Base-by-base conservation (phyloP, 2,113 vertebrate species). In the Psettodes erumei region DNA sequence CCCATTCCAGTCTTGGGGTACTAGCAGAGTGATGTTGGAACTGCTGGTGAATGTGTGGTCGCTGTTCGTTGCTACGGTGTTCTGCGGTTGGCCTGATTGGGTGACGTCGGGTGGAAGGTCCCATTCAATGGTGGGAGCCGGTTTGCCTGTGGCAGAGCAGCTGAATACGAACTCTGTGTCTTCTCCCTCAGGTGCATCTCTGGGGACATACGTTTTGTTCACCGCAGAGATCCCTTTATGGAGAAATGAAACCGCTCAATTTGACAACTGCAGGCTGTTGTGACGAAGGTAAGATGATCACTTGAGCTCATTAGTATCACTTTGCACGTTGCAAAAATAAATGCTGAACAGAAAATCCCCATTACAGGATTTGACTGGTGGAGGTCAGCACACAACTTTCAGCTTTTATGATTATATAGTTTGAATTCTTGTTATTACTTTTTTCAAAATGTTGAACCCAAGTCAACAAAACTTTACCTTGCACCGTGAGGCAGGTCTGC, bases 111-210 rank as follows among this genome's bases (percentile, higher is more conserved):
- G 8, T 4, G 61, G 13, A 35, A 15, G 2, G 5, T 16, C 30
- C 93, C 91, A 94, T 2, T 33, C 6, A 10, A 95, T 71, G 48
- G 53, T 50, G 0, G 94, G 93, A 8, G 85, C 61, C 18, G 93
- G 92, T 91, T 91, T 94, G 0, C 94, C 94, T 0, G 90, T 94
- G 10, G 88, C 91, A 5, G 88, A 85, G 87, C 94, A 95, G 53
- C 77, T 84, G 5, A 94, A 83, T 27, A 63, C 38, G 1, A 84
- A 74, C 18, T 65, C 3, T 10, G 3, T 2, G 5, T 28, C 19
- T 3, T 53, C n/a, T 0, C 28, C 9, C 0, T 15, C 23, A 0
- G 1, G 1, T 1, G 6, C 43, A 2, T 13, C 3, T 13, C 8
- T 48, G 51, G 0, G 1, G 6, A 2, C 0, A 3, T 50, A n/a